A percentile compares a stretch with the other conserved stretches of the same genome.
Evolutionary conservation across 2,113 vertebrate genomes (phyloP).

Genomic region (Thinocorus orbignyianus): DNA sequence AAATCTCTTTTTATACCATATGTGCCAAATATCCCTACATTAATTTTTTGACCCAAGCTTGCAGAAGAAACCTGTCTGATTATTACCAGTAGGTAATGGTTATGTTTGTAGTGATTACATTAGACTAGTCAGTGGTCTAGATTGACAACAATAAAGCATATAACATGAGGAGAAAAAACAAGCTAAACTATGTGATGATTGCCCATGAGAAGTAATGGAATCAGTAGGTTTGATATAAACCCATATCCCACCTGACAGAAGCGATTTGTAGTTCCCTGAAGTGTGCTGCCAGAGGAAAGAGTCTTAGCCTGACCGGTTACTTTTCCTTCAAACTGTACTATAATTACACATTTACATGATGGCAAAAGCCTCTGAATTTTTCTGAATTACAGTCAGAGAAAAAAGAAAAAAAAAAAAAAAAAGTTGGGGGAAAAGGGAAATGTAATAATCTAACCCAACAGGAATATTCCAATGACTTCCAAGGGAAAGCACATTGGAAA

Average conservation of each 20-base stretch:
- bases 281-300: not conserved
- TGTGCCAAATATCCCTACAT: not conserved
- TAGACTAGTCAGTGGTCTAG: not conserved
- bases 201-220: not conserved
- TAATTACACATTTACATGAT: not conserved
- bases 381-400: not conserved
- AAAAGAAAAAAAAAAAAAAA: not conserved
- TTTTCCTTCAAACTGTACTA: not conserved
- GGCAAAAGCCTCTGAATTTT: not conserved
- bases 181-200: not conserved
- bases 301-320: not conserved
- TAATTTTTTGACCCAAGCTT: not conserved
- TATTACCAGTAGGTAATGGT: rapidly evolving
- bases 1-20: not conserved
- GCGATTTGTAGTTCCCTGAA: not conserved
- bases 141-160: not conserved
- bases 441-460: not conserved
- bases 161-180: not conserved
- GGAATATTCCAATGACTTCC: conserved; percentile 10
- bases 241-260: not conserved
- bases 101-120: not conserved
- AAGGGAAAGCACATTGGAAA: conserved; percentile 13
- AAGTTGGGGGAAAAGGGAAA: not conserved
- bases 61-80: not conserved
- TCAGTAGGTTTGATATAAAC: not conserved